These are phyloP conservation scores for Cordylochernes scorpioides DNA, from an alignment of 2,888 invertebrate species.

Conservation along the genomic window DNA sequence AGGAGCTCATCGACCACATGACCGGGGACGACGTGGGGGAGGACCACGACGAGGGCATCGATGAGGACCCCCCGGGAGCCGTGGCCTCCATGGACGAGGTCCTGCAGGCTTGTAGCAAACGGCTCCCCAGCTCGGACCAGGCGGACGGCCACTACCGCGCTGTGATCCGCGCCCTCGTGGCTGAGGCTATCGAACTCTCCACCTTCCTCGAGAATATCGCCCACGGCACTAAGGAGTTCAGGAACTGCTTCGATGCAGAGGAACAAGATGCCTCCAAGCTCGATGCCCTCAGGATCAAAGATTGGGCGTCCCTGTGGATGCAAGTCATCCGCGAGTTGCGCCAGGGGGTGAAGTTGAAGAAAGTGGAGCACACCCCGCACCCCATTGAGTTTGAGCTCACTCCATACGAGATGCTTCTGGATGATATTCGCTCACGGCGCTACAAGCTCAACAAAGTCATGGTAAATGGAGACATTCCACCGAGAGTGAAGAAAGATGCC, in stretches of 20 bases:
- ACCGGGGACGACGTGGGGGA: slow-evolving; percentile 43
- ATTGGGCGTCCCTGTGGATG: slow-evolving; percentile 76
- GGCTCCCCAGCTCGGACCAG: slow-evolving; percentile 15
- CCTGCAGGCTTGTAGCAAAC: slow-evolving; percentile 22
- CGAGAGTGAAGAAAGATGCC: slow-evolving; percentile 62
- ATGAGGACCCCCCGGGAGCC: no score
- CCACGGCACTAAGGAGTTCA: slow-evolving; percentile 26
- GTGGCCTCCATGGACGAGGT: no score
- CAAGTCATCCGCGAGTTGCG: slow-evolving; percentile 75
- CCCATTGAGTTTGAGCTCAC: slow-evolving; percentile 69
- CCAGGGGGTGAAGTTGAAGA: slow-evolving; percentile 72
- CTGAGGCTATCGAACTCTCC: slow-evolving; percentile 64
- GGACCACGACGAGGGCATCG: no score
- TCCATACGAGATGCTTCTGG: slow-evolving; percentile 86
- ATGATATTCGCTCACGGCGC: slow-evolving; percentile 64
- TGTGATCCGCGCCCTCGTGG: slow-evolving; percentile 66
- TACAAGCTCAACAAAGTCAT: slow-evolving; percentile 52
- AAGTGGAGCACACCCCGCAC: slow-evolving; percentile 32
- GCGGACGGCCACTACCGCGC: slow-evolving; percentile 61
- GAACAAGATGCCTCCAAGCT: background rate
- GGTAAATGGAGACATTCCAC: slow-evolving; percentile 39
- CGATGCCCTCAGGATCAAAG: slow-evolving; percentile 2
- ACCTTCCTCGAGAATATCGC: slow-evolving; percentile 63
- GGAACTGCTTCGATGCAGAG: no score
- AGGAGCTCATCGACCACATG: slow-evolving; percentile 60